Percentiles rank a stretch among this genome's conserved stretches.
These are phyloP conservation scores for Lampropteryx suffumata DNA, from an alignment of 2,888 invertebrate genomes.

Conservation along the genomic window DNA sequence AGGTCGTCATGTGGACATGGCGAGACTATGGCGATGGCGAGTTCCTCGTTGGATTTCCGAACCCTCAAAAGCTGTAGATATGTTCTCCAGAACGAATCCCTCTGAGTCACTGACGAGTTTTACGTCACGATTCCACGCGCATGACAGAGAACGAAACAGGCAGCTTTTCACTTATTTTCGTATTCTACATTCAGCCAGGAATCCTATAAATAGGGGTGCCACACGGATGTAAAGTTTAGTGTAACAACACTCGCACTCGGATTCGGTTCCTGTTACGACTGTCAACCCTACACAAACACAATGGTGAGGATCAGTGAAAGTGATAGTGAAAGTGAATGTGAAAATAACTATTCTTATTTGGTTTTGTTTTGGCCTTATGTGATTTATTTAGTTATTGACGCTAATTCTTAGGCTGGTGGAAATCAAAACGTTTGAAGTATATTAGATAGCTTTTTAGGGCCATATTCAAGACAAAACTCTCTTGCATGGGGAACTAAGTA, in stretches of 20 bases:
- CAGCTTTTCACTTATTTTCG: constrained; percentile 78
- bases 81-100: constrained; percentile 1
- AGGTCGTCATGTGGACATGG: too few species aligned
- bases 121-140: constrained; percentile 36
- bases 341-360: neutral
- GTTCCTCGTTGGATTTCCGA: too few species aligned
- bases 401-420: too few species aligned
- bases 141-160: constrained; percentile 61
- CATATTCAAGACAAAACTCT: too few species aligned
- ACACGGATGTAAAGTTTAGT: constrained; percentile 69
- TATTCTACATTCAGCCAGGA: constrained; percentile 64
- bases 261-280: constrained; percentile 80
- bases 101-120: constrained; percentile 33
- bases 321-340: constrained; percentile 42
- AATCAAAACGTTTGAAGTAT: too few species aligned
- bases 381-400: too few species aligned
- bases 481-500: too few species aligned
- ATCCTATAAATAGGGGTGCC: constrained; percentile 80
- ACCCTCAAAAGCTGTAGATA: too few species aligned
- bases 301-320: constrained; percentile 66
- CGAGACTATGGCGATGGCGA: too few species aligned
- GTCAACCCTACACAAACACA: constrained; percentile 60
- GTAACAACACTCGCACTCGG: constrained; percentile 82
- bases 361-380: neutral
- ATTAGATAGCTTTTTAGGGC: too few species aligned